Base-by-base conservation (phyloP, 1,140 invertebrate genomes). In the Berghia stephanieae region DNA sequence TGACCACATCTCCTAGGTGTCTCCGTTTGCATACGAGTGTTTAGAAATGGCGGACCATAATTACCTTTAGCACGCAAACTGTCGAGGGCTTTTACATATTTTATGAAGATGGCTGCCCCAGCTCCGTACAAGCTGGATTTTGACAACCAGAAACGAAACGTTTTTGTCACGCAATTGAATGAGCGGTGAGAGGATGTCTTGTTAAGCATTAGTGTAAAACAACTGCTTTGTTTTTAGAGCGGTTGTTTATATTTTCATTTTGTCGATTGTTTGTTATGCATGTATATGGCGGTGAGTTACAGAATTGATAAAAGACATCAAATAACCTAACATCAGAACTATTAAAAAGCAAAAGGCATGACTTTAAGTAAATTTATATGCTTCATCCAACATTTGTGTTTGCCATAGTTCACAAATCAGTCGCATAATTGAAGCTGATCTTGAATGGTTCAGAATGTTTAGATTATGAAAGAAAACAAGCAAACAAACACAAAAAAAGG, bases 151-250 rank as follows among this genome's bases (percentile, higher is more conserved):
- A 85, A 84, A 71, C 78, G 77, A 69, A 86, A 82, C 71, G 81
- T 86, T 24, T 86, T 86, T 78, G 84, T 86, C 49, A 86, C 84
- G 27, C 84, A 86, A 75, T 69, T 86, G 27, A 76, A 86, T 63
- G 80, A 82, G 10, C 83, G 84, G 84, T 86, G 60, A 52, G 72
- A 3, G n/a, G n/a, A 5, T 21, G 16, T 18, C 10, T 43, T 13
- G 27, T 13, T 21, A 38, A 8, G 24, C 8, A 4, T n/a, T 2
- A 40, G n/a, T 4, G 55, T 38, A 57, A 57, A 57, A 57, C 43
- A 43, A 46, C 38, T 75, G 38, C 49, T 60, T 63, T 36, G 43
- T 43, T n/a, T n/a, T n/a, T n/a, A n/a, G n/a, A n/a, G n/a, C n/a
- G n/a, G n/a, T n/a, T n/a, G n/a, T n/a, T n/a, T n/a, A n/a, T 44